A percentile compares a stretch with the other conserved stretches of the same genome.
These are phyloP conservation scores for Loxodonta africana DNA, from an alignment of 2,113 vertebrate genomes.

Conservation along the genomic window DNA sequence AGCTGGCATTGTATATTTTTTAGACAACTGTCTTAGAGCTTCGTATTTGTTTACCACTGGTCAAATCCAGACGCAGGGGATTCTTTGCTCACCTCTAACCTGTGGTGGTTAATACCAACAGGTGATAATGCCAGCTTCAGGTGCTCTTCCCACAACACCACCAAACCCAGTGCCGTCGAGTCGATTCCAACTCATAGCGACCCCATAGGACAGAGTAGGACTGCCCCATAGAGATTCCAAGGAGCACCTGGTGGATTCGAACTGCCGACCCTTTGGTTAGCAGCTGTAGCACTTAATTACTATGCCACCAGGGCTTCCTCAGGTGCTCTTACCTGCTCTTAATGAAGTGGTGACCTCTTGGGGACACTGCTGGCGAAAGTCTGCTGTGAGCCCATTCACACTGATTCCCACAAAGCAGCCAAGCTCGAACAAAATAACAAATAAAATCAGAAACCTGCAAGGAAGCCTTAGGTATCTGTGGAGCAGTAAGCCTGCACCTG, in stretches of 20 bases:
- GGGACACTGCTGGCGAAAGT: constrained; percentile 71
- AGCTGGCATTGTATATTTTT: accelerated
- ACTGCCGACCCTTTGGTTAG: no score
- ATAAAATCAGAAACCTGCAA: neutral
- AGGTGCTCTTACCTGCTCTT: constrained; percentile 73
- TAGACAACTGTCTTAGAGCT: constrained; percentile 44
- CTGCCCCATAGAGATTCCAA: no score
- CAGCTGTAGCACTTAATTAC: no score
- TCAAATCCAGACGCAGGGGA: constrained; percentile 55
- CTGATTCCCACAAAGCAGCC: accelerated
- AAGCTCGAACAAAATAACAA: constrained; percentile 52
- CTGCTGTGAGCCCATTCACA: constrained; percentile 59
- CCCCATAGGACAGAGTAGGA: no score
- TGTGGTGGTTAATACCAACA: constrained; percentile 69
- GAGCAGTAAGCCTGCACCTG: neutral
- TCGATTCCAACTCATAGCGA: no score
- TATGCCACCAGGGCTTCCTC: neutral
- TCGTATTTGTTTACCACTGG: constrained; percentile 48
- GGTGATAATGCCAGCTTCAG: constrained; percentile 45
- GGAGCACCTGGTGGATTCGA: no score
- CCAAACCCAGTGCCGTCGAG: no score
- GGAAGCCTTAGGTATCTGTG: neutral
- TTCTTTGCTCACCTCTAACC: constrained; percentile 71
- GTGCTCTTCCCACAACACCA: no score
- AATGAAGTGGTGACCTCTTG: constrained; percentile 73